phyloP scores from a whole-genome alignment of 2,113 vertebrate species.

The Pionites leucogaster region DNA sequence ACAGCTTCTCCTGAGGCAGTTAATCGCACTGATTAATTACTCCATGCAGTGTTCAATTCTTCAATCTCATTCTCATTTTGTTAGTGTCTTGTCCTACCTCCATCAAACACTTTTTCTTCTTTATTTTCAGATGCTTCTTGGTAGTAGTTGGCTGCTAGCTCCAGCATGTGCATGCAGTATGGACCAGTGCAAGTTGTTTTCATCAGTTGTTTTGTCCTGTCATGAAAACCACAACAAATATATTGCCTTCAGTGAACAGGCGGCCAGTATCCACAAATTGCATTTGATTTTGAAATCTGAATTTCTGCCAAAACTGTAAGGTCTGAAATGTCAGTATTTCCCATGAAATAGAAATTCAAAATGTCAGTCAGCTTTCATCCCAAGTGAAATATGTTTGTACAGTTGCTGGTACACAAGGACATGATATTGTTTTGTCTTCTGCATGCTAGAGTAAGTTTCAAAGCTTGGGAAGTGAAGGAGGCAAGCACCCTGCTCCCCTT shows the following conservation, averaged over 20 bases:
- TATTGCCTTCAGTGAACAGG: background rate
- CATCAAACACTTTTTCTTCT: background rate
- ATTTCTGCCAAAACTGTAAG: background rate
- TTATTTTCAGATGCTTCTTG: background rate
- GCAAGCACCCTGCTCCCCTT: background rate
- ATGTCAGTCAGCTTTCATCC: fast-evolving
- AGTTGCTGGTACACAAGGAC: background rate
- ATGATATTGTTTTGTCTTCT: background rate
- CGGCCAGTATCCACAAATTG: background rate
- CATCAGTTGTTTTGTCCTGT: background rate
- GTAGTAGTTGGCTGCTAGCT: background rate
- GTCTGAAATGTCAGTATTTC: background rate
- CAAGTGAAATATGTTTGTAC: background rate
- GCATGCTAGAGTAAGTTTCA: background rate
- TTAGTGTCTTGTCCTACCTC: background rate
- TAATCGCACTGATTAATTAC: background rate
- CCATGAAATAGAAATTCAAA: background rate
- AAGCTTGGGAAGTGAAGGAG: background rate
- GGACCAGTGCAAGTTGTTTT: background rate
- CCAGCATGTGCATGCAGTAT: fast-evolving
- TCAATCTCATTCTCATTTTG: background rate
- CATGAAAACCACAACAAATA: background rate
- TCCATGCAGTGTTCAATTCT: background rate
- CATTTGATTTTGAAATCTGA: background rate
- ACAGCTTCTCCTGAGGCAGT: background rate